Conservation (phyloP, 2,888 invertebrate species). For the Leptopterna dolabrata region DNA sequence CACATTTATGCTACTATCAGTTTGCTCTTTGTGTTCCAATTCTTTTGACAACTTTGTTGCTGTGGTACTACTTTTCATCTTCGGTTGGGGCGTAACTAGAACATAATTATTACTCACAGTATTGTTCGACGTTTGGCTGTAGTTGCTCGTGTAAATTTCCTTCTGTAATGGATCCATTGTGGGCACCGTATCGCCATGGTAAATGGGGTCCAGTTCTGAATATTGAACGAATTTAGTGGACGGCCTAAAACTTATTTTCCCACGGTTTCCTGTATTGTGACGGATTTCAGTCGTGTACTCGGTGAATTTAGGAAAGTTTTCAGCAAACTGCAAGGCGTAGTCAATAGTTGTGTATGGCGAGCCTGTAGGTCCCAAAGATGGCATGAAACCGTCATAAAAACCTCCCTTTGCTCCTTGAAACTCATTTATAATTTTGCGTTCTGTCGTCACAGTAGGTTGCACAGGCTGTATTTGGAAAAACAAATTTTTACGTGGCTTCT, state of each 20-base stretch:
- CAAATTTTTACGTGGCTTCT: background rate
- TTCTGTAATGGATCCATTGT: background rate
- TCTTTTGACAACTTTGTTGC: background rate
- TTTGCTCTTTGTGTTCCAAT: slow-evolving; percentile 3
- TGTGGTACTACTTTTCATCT: slow-evolving; percentile 9
- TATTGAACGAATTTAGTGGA: slow-evolving; percentile 66
- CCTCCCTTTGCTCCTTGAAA: background rate
- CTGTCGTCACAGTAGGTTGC: background rate
- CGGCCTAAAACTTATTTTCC: slow-evolving; percentile 66
- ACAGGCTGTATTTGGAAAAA: background rate
- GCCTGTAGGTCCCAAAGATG: slow-evolving; percentile 65
- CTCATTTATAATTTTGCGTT: slow-evolving; percentile 13
- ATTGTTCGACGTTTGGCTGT: background rate
- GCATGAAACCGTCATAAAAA: slow-evolving; percentile 59
- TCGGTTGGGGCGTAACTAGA: background rate
- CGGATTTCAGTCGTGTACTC: slow-evolving; percentile 5
- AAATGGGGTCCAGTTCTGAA: slow-evolving; percentile 70
- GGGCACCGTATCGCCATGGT: slow-evolving; percentile 59
- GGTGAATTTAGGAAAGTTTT: background rate
- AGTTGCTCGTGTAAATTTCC: background rate
- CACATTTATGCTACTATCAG: slow-evolving; percentile 4
- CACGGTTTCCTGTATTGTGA: background rate
- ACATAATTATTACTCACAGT: background rate
- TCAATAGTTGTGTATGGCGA: slow-evolving; percentile 55
- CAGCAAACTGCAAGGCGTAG: background rate